Evolutionary conservation across 1,140 invertebrate genomes (phyloP).

Genomic region (Rhyzopertha dominica): DNA sequence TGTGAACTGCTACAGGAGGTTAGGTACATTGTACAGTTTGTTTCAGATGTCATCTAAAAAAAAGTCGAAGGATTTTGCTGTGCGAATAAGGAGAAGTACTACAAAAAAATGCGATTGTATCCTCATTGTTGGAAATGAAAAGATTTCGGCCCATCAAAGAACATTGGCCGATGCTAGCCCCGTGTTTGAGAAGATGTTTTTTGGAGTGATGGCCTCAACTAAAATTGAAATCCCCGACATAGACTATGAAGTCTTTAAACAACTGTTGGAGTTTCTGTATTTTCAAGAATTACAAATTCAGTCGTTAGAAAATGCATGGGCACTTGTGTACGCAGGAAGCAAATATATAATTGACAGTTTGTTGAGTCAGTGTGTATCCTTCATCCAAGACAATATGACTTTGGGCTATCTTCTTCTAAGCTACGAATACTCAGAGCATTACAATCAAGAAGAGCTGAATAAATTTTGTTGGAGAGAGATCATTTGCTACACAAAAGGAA

Average conservation of each 20-base stretch:
- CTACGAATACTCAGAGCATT: slow-evolving; percentile 52
- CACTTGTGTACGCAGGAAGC: slow-evolving; percentile 52
- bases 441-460: slow-evolving; percentile 48
- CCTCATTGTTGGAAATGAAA: slow-evolving; percentile 48
- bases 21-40: too few species aligned
- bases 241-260: slow-evolving; percentile 50
- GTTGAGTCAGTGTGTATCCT: slow-evolving; percentile 47
- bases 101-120: too few species aligned
- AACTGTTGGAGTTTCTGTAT: slow-evolving; percentile 53
- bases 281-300: slow-evolving; percentile 49
- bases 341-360: slow-evolving; percentile 54
- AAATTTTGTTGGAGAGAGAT: slow-evolving; percentile 48
- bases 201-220: slow-evolving; percentile 54
- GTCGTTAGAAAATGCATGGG: slow-evolving; percentile 51
- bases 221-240: slow-evolving; percentile 51
- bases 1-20: too few species aligned
- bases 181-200: slow-evolving; percentile 73
- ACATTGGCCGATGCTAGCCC: slow-evolving; percentile 64
- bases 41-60: too few species aligned
- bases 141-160: slow-evolving; percentile 60
- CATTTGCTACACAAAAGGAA: slow-evolving; percentile 47
- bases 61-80: too few species aligned
- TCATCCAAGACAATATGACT: slow-evolving; percentile 48
- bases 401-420: slow-evolving; percentile 51
- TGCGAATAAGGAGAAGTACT: too few species aligned